Evolutionary conservation across 2,888 invertebrate species (phyloP).

Genomic region (Drosophila birchii): DNA sequence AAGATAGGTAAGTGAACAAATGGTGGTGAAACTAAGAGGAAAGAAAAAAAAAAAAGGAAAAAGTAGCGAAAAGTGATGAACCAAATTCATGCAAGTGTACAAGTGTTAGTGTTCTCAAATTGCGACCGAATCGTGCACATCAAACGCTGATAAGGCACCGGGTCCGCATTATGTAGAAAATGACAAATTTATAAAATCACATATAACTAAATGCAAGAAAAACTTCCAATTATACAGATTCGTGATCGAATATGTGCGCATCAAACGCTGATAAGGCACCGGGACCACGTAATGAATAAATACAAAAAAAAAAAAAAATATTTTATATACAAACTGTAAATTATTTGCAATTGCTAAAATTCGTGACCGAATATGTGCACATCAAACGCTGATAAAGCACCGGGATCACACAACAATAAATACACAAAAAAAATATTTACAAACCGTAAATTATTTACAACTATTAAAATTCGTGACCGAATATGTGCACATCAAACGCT

Average conservation of each 20-base stretch:
- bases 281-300: no score
- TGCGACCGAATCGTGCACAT: no score
- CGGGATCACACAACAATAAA: slow-evolving; percentile 2
- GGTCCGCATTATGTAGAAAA: no score
- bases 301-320: no score
- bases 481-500: slow-evolving; percentile 2
- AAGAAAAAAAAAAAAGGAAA: not conserved
- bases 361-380: slow-evolving; percentile 22
- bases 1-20: slow-evolving; percentile 2
- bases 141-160: no score
- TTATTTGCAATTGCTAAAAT: no score
- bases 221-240: no score
- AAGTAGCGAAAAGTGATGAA: slow-evolving; percentile 3
- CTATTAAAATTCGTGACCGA: not conserved
- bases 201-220: no score
- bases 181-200: no score
- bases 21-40: not conserved
- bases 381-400: slow-evolving; percentile 15
- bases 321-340: no score
- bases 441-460: not conserved
- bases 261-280: no score
- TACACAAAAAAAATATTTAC: not conserved
- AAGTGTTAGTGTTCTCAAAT: slow-evolving; percentile 6
- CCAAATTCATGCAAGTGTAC: slow-evolving; percentile 9
- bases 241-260: no score